Conservation (phyloP, 2,888 invertebrate species). For the Clivina fossor region DNA sequence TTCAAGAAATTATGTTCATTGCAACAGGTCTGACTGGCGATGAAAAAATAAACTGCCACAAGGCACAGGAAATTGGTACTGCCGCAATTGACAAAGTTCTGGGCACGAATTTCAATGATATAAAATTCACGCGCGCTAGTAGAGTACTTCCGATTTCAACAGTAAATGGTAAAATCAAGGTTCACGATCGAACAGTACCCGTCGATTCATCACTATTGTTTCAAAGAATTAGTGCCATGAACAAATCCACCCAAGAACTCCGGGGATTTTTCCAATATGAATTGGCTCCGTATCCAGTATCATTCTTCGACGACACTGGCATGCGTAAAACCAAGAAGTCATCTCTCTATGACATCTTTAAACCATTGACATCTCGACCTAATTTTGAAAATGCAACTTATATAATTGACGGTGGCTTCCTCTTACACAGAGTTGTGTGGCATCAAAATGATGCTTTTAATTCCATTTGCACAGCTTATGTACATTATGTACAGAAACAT, state of each 20-base stretch:
- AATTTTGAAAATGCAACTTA: background rate
- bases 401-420: constrained; percentile 20
- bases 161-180: constrained; percentile 21
- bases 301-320: constrained; percentile 35
- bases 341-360: constrained; percentile 43
- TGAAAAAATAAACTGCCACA: constrained; percentile 38
- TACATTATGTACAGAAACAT: constrained; percentile 38
- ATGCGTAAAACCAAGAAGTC: constrained; percentile 35
- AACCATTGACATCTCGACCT: background rate
- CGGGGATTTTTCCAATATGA: constrained; percentile 35
- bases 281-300: constrained; percentile 36
- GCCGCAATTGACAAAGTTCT: constrained; percentile 27
- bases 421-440: constrained; percentile 42
- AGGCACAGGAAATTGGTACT: constrained; percentile 32
- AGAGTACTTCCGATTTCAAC: constrained; percentile 30
- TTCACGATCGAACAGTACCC: constrained; percentile 15
- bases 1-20: constrained; percentile 34
- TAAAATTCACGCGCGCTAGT: constrained; percentile 36
- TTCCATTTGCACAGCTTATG: constrained; percentile 40
- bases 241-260: constrained; percentile 37
- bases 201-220: constrained; percentile 34
- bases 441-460: constrained; percentile 37
- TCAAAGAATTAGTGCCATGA: constrained; percentile 36
- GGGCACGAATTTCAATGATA: constrained; percentile 30
- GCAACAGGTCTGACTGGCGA: constrained; percentile 38